Evolutionary conservation across 2,888 invertebrate species (phyloP).

Genomic region (Oasisia sp.): DNA sequence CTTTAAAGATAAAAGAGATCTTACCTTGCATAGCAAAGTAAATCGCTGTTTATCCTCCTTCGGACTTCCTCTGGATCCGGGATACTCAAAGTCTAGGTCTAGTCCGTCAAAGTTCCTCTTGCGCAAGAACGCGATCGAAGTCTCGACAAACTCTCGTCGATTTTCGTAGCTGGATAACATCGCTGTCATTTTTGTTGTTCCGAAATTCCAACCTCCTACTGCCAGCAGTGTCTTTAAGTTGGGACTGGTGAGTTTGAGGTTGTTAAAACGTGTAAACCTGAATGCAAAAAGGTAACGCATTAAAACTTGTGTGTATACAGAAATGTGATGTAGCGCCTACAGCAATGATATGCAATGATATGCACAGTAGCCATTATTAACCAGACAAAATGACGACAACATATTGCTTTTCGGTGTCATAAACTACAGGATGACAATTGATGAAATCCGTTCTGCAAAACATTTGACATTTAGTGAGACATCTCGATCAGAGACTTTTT

Average conservation of each 20-base stretch:
- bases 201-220: conserved; percentile 57
- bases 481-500: too few species aligned
- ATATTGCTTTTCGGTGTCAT: too few species aligned
- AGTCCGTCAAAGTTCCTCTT: conserved; percentile 49
- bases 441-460: too few species aligned
- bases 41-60: conserved; percentile 52
- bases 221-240: conserved; percentile 50
- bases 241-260: not conserved
- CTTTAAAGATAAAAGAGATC: not conserved
- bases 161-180: conserved; percentile 41
- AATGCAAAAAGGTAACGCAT: not conserved
- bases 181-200: conserved; percentile 46
- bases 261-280: conserved; percentile 17
- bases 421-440: too few species aligned
- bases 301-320: not conserved
- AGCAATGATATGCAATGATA: too few species aligned
- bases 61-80: conserved; percentile 47
- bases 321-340: not conserved
- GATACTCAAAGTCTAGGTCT: conserved; percentile 55
- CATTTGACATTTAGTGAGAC: too few species aligned
- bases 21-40: conserved; percentile 47
- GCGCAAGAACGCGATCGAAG: conserved; percentile 45
- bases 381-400: too few species aligned
- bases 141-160: conserved; percentile 44
- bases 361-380: too few species aligned